These are phyloP conservation scores for Saguinus midas DNA, from an alignment of 2,113 vertebrate genomes.

Conservation along the genomic window DNA sequence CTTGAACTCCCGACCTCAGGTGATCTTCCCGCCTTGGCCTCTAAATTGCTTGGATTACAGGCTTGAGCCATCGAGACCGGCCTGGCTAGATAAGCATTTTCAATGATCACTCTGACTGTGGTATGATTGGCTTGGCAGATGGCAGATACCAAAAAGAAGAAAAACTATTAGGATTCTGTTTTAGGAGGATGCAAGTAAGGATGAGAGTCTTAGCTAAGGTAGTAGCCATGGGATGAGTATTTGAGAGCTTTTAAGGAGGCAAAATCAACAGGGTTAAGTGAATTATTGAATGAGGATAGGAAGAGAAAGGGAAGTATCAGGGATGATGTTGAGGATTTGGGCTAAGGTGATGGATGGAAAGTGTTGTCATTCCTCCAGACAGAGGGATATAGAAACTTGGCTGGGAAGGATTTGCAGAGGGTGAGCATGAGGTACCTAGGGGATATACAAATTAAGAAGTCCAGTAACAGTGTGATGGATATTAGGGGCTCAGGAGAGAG, in stretches of 20 bases:
- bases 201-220: neutral
- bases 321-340: neutral
- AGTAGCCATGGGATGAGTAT: neutral
- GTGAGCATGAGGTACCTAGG: neutral
- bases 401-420: neutral
- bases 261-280: neutral
- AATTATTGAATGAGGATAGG: neutral
- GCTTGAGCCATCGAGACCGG: no score
- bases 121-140: neutral
- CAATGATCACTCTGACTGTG: neutral
- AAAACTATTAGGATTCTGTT: neutral
- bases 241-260: neutral
- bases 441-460: neutral
- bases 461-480: neutral
- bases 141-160: neutral
- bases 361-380: neutral
- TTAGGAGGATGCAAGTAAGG: neutral
- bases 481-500: neutral
- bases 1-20: no score
- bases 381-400: neutral
- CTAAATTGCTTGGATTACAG: no score
- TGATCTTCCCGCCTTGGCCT: no score
- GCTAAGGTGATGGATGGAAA: neutral
- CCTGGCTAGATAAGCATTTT: neutral
- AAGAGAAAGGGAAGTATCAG: neutral